Evolutionary conservation across 2,888 invertebrate species (phyloP).

Genomic region (Drosophila neotestacea): DNA sequence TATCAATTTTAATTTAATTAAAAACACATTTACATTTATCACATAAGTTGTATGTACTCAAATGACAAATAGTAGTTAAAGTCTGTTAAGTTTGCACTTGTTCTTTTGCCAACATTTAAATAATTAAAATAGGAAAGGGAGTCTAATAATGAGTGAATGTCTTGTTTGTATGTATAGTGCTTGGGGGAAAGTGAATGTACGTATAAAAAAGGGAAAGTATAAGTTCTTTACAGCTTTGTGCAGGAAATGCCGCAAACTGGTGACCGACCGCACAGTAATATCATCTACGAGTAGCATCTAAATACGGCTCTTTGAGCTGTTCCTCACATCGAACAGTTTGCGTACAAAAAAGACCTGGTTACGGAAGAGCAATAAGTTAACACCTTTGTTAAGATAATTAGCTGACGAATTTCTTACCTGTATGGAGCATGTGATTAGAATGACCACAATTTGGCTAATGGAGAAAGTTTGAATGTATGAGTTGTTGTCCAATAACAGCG

Average conservation of each 20-base stretch:
- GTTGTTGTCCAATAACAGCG: conserved; percentile 92
- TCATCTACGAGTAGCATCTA: conserved; percentile 54
- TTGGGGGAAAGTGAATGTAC: conserved; percentile 11
- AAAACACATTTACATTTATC: conserved; percentile 72
- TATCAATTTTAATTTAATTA: conserved; percentile 63
- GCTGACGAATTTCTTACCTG: conserved; percentile 86
- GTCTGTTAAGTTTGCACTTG: conserved; percentile 62
- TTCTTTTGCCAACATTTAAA: conserved; percentile 64
- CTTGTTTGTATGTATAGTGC: conserved; percentile 23
- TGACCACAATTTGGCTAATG: conserved; percentile 92
- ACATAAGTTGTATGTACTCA: conserved; percentile 62
- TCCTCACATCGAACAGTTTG: conserved; percentile 93
- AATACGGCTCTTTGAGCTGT: conserved; percentile 86
- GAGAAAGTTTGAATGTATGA: conserved; percentile 96
- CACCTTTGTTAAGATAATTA: background rate
- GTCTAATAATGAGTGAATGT: conserved; percentile 42
- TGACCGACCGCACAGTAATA: background rate
- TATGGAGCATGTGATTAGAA: conserved; percentile 91
- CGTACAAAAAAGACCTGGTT: conserved; percentile 94
- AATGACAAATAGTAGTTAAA: conserved; percentile 56
- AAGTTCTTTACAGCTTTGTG: conserved; percentile 32
- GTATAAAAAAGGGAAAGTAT: conserved; percentile 27
- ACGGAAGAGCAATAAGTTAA: background rate
- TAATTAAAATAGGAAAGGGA: conserved; percentile 38
- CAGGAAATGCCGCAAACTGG: conserved; percentile 19